Evolutionary conservation across 2,888 invertebrate species (phyloP).

Genomic region (Tryphoninae sp.): DNA sequence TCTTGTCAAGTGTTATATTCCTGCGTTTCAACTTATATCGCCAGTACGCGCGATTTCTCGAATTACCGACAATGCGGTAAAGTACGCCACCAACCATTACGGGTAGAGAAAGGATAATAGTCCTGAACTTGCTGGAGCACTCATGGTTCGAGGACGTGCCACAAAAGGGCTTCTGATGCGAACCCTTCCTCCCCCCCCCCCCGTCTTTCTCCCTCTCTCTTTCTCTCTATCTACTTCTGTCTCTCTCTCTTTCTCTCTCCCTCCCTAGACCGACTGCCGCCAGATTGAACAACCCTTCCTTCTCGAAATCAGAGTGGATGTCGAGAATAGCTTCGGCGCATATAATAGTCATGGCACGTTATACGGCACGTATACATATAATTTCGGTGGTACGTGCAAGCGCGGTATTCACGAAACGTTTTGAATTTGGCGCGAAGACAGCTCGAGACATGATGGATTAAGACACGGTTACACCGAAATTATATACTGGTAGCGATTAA

Average conservation of each 20-base stretch:
- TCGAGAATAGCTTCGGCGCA: constrained; percentile 32
- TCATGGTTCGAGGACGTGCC: constrained; percentile 45
- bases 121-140: constrained; percentile 42
- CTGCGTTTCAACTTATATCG: constrained; percentile 1
- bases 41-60: constrained; percentile 45
- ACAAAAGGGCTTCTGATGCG: constrained; percentile 48
- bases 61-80: constrained; percentile 44
- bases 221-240: constrained; percentile 18
- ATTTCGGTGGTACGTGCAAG: background rate
- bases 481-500: constrained; percentile 36
- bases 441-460: constrained; percentile 16
- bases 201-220: constrained; percentile 43
- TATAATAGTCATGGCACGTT: constrained; percentile 22
- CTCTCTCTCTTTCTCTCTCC: constrained; percentile 42
- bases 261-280: constrained; percentile 49
- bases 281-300: constrained; percentile 37
- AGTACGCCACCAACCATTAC: constrained; percentile 50
- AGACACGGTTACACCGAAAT: constrained; percentile 34
- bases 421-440: constrained; percentile 20
- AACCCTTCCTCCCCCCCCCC: constrained; percentile 16
- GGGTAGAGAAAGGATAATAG: constrained; percentile 51
- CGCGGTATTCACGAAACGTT: constrained; percentile 29
- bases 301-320: constrained; percentile 31
- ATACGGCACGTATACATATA: background rate
- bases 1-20: constrained; percentile 38